Base-by-base conservation (phyloP, 2,113 vertebrate genomes). In the Ascaphus truei region DNA sequence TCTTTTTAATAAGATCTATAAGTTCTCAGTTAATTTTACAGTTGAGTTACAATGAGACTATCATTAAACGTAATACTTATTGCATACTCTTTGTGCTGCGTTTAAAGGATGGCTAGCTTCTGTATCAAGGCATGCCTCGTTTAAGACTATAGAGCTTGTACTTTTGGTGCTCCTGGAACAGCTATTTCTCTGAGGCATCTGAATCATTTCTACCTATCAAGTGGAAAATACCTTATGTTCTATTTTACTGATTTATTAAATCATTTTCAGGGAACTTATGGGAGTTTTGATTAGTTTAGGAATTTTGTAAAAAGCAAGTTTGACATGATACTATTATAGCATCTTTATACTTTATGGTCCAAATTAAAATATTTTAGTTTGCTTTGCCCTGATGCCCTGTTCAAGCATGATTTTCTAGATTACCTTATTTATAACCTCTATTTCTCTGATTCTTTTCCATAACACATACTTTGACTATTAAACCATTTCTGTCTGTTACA, bases 1-100 rank as follows among this genome's bases (percentile, higher is more conserved):
- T 67, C 52, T 72, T 75, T 85, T 77, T 66, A 80, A 76, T 74
- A 43, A 51, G 69, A 56, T 56, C 43, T 25, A 22, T 72, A 75
- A 79, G 73, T 83, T 81, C 78, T 75, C 77, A 9, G 48, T 79
- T 86, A 84, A 83, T 85, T 84, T 85, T 80, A 79, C 72, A 79
- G 79, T 73, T 72, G 29, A 61, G 62, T 77, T 65, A 71, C 76
- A 79, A 64, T 82, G 75, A 80, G 78, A 80, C 75, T 75, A 73
- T 73, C 68, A 15, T 65, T 76, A 75, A 72, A 77, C 73, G 62
- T 72, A 20, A 37, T 67, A 5, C 65, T 59, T 57, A 4, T 12
- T 47, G 65, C 51, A 20, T 27, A 62, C 51, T 41, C 12, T 15
- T 10, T 23, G 0, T 25, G 4, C 26, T 22, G 36, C 6, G 5